Percentiles rank a stretch among this genome's conserved stretches.
Evolutionary conservation across 2,888 invertebrate species (phyloP).

Genomic region (Drosophila mayaguana): DNA sequence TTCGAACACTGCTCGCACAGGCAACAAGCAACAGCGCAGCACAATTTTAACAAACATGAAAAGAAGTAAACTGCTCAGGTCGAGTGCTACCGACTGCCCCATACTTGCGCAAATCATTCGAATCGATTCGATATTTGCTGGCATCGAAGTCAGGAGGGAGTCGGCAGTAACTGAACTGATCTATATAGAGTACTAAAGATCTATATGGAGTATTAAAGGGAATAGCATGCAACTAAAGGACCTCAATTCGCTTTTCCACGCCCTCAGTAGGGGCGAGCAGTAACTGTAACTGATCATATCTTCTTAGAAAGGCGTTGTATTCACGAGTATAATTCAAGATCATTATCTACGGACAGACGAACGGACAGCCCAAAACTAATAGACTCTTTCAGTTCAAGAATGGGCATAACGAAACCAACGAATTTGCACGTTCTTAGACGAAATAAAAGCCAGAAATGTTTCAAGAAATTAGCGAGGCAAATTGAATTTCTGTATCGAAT

Average conservation of each 20-base stretch:
- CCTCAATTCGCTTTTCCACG: no score
- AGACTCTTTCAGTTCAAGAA: background rate
- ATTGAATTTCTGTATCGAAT: background rate
- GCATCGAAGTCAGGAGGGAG: no score
- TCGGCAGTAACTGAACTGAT: no score
- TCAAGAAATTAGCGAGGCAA: background rate
- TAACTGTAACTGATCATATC: no score
- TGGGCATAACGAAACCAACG: background rate
- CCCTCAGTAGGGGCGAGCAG: no score
- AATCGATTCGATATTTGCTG: no score
- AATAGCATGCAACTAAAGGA: no score
- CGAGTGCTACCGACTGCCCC: background rate
- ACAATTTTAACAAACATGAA: background rate
- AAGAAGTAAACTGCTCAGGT: background rate
- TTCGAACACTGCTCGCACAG: slow-evolving; percentile 32
- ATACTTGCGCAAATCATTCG: background rate
- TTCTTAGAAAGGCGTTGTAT: no score
- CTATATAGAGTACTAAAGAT: no score
- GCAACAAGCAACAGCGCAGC: background rate
- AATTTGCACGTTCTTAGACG: background rate
- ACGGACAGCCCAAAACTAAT: background rate
- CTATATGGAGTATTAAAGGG: no score
- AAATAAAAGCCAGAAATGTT: background rate
- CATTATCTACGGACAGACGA: no score
- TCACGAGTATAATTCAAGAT: no score